Evolutionary conservation across 2,888 invertebrate genomes (phyloP).

Genomic region (Agriotes lineatus): DNA sequence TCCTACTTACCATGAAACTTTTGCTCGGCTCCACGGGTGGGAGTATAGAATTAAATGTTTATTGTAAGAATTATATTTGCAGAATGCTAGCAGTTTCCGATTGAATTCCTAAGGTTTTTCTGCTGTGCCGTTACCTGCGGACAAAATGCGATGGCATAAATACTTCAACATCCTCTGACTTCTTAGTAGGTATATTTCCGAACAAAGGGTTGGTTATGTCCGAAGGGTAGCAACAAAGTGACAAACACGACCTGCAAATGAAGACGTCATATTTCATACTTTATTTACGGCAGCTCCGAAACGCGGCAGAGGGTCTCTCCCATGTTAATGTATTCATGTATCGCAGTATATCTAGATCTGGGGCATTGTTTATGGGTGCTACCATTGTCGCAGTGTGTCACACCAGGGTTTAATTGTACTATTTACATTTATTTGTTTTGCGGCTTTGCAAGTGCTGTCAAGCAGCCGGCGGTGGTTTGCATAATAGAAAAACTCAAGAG

Average conservation of each 20-base stretch:
- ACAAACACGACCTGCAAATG: slow-evolving; percentile 47
- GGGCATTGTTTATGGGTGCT: slow-evolving; percentile 52
- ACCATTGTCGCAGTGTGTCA: slow-evolving; percentile 48
- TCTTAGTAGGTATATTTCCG: not conserved
- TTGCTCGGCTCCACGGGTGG: too few species aligned
- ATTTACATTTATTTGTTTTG: slow-evolving; percentile 49
- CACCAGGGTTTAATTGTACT: slow-evolving; percentile 49
- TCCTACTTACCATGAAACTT: too few species aligned
- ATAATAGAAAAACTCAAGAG: not conserved
- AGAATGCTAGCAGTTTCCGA: too few species aligned
- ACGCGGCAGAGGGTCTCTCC: slow-evolving; percentile 47
- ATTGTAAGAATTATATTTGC: too few species aligned
- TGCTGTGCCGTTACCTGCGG: too few species aligned
- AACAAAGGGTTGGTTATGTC: slow-evolving; percentile 18
- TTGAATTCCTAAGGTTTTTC: too few species aligned
- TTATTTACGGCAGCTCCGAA: slow-evolving; percentile 51
- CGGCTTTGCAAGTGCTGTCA: slow-evolving; percentile 34
- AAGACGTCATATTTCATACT: slow-evolving; percentile 55
- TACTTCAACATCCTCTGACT: too few species aligned
- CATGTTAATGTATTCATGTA: slow-evolving; percentile 50
- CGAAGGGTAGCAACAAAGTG: slow-evolving; percentile 27
- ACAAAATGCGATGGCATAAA: too few species aligned
- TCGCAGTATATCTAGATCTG: slow-evolving; percentile 52
- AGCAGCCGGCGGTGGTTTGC: slow-evolving; percentile 6
- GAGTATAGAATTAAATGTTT: too few species aligned